Evolutionary conservation across 2,888 invertebrate genomes (phyloP).

Genomic region (Lampropteryx suffumata): DNA sequence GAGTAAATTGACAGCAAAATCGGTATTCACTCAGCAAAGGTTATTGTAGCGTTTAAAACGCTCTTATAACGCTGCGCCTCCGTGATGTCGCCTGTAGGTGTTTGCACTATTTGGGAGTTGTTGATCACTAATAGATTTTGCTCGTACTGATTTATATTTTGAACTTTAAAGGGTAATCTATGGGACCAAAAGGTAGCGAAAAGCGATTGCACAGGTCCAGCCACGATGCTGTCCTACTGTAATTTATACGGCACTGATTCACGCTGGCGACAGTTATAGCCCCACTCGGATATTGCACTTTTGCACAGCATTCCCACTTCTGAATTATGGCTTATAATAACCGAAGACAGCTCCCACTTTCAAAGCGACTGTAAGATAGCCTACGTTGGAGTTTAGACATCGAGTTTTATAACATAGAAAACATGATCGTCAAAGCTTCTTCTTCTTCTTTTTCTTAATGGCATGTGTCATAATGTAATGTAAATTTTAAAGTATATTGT

Average conservation of each 20-base stretch:
- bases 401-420: neutral
- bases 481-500: too few relatives aligned
- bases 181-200: constrained; percentile 10
- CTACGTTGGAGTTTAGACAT: constrained; percentile 1
- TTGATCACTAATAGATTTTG: too few relatives aligned
- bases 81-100: too few relatives aligned
- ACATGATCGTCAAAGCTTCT: neutral
- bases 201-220: constrained; percentile 15
- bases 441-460: too few relatives aligned
- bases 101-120: too few relatives aligned
- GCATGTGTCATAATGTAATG: too few relatives aligned
- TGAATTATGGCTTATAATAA: constrained; percentile 71
- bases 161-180: neutral
- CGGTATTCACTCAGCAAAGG: too few relatives aligned
- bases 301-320: constrained; percentile 67
- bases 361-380: constrained; percentile 18
- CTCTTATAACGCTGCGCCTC: too few relatives aligned
- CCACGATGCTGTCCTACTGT: constrained; percentile 52
- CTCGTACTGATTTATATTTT: constrained; percentile 1
- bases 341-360: constrained; percentile 49
- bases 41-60: too few relatives aligned
- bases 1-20: too few relatives aligned
- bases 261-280: constrained; percentile 78
- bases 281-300: constrained; percentile 74
- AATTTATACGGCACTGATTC: constrained; percentile 78